Base-by-base conservation (phyloP, 2,797 vertebrate species). In the Sebastolobus alascanus region DNA sequence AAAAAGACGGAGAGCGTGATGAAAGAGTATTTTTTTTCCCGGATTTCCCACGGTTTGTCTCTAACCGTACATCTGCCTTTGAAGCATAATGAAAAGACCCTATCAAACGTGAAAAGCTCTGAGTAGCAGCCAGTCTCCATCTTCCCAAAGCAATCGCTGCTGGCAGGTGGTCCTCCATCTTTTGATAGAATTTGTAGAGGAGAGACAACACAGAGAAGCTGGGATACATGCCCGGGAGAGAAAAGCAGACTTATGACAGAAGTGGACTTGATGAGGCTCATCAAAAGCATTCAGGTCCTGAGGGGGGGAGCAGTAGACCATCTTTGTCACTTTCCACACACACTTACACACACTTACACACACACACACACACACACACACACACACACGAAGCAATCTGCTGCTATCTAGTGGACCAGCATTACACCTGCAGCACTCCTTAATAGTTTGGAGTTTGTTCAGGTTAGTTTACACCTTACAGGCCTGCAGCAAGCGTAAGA, bases 371-470 rank as follows among this genome's bases (percentile, higher is more conserved):
- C 58, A 65, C 71, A 76, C 68, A 65, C 54, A 74, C 80, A 77
- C 85, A 82, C 76, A 85, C 74, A 67, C 88, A 81, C 40, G 64
- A 33, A 90, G 89, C 29, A 85, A 83, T 86, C 60, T 91, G 86
- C 90, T 93, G 90, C 93, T 93, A 91, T 93, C 92, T 95, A 94
- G 92, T 92, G 88, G 94, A 91, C 79, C 89, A 85, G 87, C 59
- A 73, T 50, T 85, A 89, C 79, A 85, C 87, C 83, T 95, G 90
- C 92, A 92, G 83, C 86, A 84, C 54, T 70, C 29, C n/a, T 16
- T 74, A 11, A 67, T 13, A 81, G 79, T 63, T 64, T 68, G 43
- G n/a, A 71, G 75, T 52, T 65, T 29, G 43, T 65, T 68, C 50
- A 84, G 73, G 40, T 77, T 67, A 72, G 55, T 83, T 38, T 68